A percentile compares a stretch with the other conserved stretches of the same genome.
Evolutionary conservation across 2,113 vertebrate species (phyloP).

Genomic region (Nannospalax galili): DNA sequence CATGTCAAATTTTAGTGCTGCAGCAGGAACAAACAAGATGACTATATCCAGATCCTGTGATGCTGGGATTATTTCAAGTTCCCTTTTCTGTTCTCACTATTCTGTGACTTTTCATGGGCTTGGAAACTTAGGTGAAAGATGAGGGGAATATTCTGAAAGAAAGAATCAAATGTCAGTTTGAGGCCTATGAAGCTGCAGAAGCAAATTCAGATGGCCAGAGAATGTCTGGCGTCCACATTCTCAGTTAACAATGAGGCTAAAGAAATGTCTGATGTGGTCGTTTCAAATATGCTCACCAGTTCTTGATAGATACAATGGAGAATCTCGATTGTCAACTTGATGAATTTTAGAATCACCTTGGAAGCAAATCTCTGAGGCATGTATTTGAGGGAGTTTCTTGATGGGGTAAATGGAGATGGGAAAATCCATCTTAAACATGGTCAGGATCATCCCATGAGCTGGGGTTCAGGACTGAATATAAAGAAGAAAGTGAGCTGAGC

Average conservation of each 20-base stretch:
- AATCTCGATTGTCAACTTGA: background rate
- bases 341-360: background rate
- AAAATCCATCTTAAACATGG: background rate
- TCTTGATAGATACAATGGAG: background rate
- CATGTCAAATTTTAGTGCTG: constrained; percentile 67
- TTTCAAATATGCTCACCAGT: background rate
- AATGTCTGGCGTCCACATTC: background rate
- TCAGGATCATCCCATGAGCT: too few relatives aligned
- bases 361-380: background rate
- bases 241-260: background rate
- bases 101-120: constrained; percentile 56
- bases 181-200: background rate
- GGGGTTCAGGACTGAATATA: background rate
- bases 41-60: constrained; percentile 68
- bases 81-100: constrained; percentile 58
- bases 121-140: constrained; percentile 19
- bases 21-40: constrained; percentile 68
- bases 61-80: constrained; percentile 64
- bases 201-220: background rate
- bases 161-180: constrained; percentile 5
- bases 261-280: background rate
- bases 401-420: background rate
- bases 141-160: background rate
- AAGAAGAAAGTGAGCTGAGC: background rate
- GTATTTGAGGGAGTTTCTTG: background rate